These are phyloP conservation scores for Thalassoma bifasciatum DNA, from an alignment of 2,113 vertebrate species.

Conservation along the genomic window DNA sequence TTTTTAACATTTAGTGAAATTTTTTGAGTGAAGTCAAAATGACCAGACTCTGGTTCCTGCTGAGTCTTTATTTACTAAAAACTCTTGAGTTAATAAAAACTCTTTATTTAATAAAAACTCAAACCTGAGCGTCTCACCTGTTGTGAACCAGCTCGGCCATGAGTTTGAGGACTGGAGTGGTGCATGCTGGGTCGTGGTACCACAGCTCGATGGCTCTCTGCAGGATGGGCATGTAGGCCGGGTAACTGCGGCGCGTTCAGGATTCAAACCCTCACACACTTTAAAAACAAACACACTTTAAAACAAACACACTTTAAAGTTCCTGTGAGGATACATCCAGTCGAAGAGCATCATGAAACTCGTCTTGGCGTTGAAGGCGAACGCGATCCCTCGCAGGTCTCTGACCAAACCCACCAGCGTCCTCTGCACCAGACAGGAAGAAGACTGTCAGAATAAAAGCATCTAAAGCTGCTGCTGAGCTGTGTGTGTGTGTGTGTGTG, in stretches of 20 bases:
- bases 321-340: slow-evolving; percentile 95
- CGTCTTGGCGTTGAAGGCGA: slow-evolving; percentile 99
- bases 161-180: slow-evolving; percentile 97
- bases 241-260: slow-evolving; percentile 89
- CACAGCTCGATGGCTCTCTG: slow-evolving; percentile 96
- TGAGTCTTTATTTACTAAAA: no score
- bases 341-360: slow-evolving; percentile 99
- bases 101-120: no score
- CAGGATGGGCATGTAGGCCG: slow-evolving; percentile 97
- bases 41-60: no score
- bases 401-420: slow-evolving; percentile 95
- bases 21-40: no score
- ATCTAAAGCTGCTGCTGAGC: no score
- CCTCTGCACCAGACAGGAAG: slow-evolving; percentile 79
- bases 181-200: slow-evolving; percentile 99
- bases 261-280: slow-evolving; percentile 7
- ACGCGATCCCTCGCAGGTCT: slow-evolving; percentile 96
- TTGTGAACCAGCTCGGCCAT: slow-evolving; percentile 99
- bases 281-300: no score
- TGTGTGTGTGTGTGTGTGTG: background rate
- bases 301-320: no score
- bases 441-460: background rate
- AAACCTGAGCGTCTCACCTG: slow-evolving; percentile 80
- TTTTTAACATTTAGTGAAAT: no score
- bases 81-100: no score